Base-by-base conservation (phyloP, 92 coral and sea anemone species). In the Epizoanthus stellaris region DNA sequence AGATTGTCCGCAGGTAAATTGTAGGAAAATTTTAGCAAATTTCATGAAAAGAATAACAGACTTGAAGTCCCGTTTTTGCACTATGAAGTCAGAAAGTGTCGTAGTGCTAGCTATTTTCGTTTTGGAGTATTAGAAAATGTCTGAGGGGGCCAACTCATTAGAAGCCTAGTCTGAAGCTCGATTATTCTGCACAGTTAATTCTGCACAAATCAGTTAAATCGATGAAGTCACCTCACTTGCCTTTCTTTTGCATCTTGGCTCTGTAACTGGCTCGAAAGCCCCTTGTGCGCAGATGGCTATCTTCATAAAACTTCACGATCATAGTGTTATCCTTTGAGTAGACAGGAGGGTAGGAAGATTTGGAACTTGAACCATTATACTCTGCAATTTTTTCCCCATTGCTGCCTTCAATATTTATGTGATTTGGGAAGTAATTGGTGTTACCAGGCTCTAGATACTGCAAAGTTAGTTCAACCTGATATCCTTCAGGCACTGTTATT, bases 401-500 rank as follows among this genome's bases (percentile, higher is more conserved):
- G 53, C 73, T 68, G 38, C 3, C 19, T n/a, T 68, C 17, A 6
- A 68, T 38, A 12, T 38, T 7, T 3, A 68, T 36, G 3, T 38
- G 4, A 45, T 40, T 68, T 68, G 11, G 9, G 49, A 34, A 3
- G 49, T 68, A 40, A 40, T 34, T 68, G 2, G 10, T 11, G n/a
- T 17, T 30, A 40, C 19, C 73, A 42, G 40, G 73, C 3, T 68
- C 73, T 17, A 68, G 19, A 34, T 36, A 68, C 73, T 68, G 45
- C 53, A 68, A 14, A n/a, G 73, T 34, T 17, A 68, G 21, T 19
- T 68, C 49, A 8, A 68, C 73, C 21, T 40, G 38, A 40, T 68
- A 68, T 1, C 73, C 73, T 68, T 68, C 73, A 2, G 73, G 73
- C 5, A 68, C 73, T 36, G 45, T 30, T 68, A 68, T 68, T 19